A percentile compares a stretch with the other conserved stretches of the same genome.
Evolutionary conservation across 2,113 vertebrate species (phyloP).

Genomic region (Pipra filicauda): DNA sequence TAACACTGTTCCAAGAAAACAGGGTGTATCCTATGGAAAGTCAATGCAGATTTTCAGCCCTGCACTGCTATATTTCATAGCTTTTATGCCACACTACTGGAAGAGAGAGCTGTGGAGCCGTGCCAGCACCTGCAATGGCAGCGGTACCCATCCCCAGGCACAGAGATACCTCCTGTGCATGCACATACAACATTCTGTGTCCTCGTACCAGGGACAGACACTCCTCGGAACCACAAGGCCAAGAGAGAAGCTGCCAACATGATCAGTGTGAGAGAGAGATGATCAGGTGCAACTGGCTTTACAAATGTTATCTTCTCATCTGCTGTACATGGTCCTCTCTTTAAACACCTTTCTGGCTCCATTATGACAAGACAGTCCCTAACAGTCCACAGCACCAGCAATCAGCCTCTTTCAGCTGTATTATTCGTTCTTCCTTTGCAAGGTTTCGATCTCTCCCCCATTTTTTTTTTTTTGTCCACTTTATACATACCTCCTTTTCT

Average conservation of each 20-base stretch:
- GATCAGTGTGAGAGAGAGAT: constrained; percentile 49
- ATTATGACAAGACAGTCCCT: constrained; percentile 51
- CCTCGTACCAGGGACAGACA: neutral
- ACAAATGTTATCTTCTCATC: constrained; percentile 61
- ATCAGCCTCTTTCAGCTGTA: constrained; percentile 41
- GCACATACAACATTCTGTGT: accelerated
- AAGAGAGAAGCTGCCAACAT: constrained; percentile 61
- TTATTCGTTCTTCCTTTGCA: constrained; percentile 55
- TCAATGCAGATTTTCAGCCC: neutral
- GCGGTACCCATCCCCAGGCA: neutral
- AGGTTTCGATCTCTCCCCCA: constrained; percentile 39
- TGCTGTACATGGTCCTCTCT: constrained; percentile 37
- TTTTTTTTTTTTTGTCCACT: constrained; percentile 66
- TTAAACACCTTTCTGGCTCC: constrained; percentile 49
- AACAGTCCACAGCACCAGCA: constrained; percentile 63
- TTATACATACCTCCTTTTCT: constrained; percentile 99
- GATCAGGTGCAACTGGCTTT: constrained; percentile 62
- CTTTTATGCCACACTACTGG: accelerated
- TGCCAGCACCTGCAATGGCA: neutral
- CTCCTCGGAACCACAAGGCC: neutral
- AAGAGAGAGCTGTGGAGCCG: neutral
- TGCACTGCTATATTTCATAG: neutral
- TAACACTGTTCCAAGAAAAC: neutral
- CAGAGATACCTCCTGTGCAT: neutral
- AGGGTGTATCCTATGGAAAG: neutral